Evolutionary conservation across 2,797 vertebrate genomes (phyloP), one percentile per base, ranked within the genome.

Genomic region (Sebastes steindachneri): DNA sequence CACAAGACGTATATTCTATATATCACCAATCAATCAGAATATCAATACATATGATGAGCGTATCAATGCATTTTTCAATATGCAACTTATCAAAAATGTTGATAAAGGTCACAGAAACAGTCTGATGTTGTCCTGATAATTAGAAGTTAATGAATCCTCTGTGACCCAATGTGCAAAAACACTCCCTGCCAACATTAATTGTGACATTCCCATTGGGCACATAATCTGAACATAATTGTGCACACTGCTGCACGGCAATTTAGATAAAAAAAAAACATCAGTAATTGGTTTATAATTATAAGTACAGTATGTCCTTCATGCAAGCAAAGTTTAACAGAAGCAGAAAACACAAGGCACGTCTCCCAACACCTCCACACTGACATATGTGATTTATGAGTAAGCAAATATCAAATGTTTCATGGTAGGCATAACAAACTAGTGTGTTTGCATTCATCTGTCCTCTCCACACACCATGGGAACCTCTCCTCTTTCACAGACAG

Each of bases 401-500:
- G 33, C 19, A 51, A 33, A 68, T 53, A 77, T 73, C 9, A 70
- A 53, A 82, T 33, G 48, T 37, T 69, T 74, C 63, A 59, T 17
- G 5, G 33, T 53, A 4, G 25, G 23, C 28, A 66, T 55, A 45
- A 62, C 51, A 57, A 58, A 67, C 68, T 19, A n/a, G 9, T 68
- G 65, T 63, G 69, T 71, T 79, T 73, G 45, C 37, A 35, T 75
- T 88, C 66, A 58, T 78, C 68, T 72, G 64, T 82, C 65, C 57
- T 76, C 45, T 64, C 23, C 67, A 41, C 69, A 35, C 68, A 66
- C 53, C 58, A 35, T 51, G 65, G 37, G 70, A 68, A 15, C 9
- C 53, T 74, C 62, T 84, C 31, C 60, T 82, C 77, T 78, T 65
- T 86, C 82, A 29, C 68, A 71, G 74, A 60, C 31, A 63, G 75